Evolutionary conservation across 2,113 vertebrate genomes (phyloP), one percentile per base, ranked within the genome.

Genomic region (Erythrocebus patas): DNA sequence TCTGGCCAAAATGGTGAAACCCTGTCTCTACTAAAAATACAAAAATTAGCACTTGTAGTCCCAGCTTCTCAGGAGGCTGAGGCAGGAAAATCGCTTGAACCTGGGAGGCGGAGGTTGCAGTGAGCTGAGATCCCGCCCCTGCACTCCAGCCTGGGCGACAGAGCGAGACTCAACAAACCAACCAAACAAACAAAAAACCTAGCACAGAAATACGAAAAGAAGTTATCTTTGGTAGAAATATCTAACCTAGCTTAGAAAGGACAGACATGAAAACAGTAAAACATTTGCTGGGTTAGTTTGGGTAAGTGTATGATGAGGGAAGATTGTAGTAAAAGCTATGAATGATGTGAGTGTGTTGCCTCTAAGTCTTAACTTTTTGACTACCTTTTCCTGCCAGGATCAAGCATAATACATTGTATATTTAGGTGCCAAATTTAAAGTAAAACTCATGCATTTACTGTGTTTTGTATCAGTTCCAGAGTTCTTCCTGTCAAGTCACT

Each of bases 401-500:
- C 73, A 86, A 83, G 3, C 9, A 50, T 55, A 64, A 30, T 57
- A 52, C 18, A 55, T 43, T 94, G 55, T 48, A 57, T 12, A 75
- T 35, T 83, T 64, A 72, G 38, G 35, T 85, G 23, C 6, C 57
- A 72, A 88, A 45, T 84, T n/a, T 25, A 92, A 89, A 92, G 68
- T 75, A 82, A 83, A 84, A 32, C 4, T n/a, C 40, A 6, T 70
- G 14, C 81, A 27, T 92, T 82, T 18, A n/a, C 27, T 73, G 12
- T 76, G 45, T 43, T 96, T 92, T 61, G 2, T 88, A 43, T n/a
- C 30, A 27, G 10, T 76, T 72, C 55, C 45, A 27, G 43, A 78
- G 8, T 30, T 22, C 38, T 75, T 84, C 45, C 87, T 40, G 43
- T 86, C 35, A 81, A 80, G 92, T 52, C 18, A 70, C 30, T 76